Evolutionary conservation across 2,888 invertebrate genomes (phyloP), one percentile per base, ranked within the genome.

Genomic region (Trilocha varians): DNA sequence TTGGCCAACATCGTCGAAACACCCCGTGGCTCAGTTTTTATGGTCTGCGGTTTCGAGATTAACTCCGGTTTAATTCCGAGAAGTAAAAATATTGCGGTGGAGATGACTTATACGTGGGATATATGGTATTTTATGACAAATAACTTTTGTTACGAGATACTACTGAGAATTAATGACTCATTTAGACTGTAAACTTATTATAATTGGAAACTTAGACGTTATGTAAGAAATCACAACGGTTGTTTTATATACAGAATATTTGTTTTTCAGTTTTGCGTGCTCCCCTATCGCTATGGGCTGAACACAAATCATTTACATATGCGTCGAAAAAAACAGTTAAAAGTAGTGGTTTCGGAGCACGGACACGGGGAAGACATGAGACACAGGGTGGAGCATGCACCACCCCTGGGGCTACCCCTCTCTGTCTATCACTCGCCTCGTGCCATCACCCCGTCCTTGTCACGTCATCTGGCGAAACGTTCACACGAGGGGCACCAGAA

Each of bases 331-430:
- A 55, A 51, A 52, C 51, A 51, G 53, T 57, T 52, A 69, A 72
- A 74, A 76, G 75, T 67, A 69, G 70, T 69, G 70, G 70, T 68
- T 70, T 69, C 71, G 72, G 65, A 72, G 70, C 62, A 66, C 78
- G 75, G 74, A 62, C 74, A 67, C 75, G 74, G 77, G 78, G 77
- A 77, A 74, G 82, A 76, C 78, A 70, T 71, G 54, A 58, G 59
- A 75, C 80, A 72, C 74, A 74, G 83, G 83, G 83, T 79, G 83
- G 78, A 75, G 63, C 74, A 63, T 71, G 70, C 70, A 66, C 69
- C 80, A 79, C 83, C 82, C 82, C 73, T 77, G 65, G 53, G 50
- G 38, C 45, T 44, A 36, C 33, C 61, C 53, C 50, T 76, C 77
- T 55, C 74, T 47, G 49, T 78, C 77, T 50, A 45, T 47, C 74